phyloP scores from a whole-genome alignment of 2,888 invertebrate genomes.

The Incurvaria masculella region DNA sequence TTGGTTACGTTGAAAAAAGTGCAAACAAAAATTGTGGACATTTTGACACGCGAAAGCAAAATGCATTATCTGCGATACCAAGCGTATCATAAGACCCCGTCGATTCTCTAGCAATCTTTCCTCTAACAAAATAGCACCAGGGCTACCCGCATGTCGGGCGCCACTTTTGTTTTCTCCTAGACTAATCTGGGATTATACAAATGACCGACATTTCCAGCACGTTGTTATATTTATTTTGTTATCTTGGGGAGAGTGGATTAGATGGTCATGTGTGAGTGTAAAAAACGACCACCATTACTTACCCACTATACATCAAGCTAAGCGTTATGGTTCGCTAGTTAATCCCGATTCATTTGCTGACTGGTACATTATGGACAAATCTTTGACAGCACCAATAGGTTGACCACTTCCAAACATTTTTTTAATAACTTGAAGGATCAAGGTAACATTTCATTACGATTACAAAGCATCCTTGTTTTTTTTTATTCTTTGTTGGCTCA shows the following conservation, averaged over 20 bases:
- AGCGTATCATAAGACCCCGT: too few species aligned
- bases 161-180: background rate
- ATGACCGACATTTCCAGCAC: background rate
- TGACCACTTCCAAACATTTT: too few species aligned
- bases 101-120: background rate
- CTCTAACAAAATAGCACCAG: background rate
- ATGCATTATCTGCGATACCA: too few species aligned
- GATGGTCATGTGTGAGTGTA: background rate
- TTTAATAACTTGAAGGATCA: too few species aligned
- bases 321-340: background rate
- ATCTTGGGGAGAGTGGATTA: background rate
- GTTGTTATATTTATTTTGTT: background rate
- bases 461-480: too few species aligned
- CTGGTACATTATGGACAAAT: too few species aligned
- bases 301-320: background rate
- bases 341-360: background rate
- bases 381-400: too few species aligned
- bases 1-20: too few species aligned
- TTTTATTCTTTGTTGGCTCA: too few species aligned
- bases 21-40: too few species aligned
- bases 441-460: too few species aligned
- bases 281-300: background rate
- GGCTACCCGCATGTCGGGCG: background rate
- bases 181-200: background rate
- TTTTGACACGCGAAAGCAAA: too few species aligned